These are phyloP conservation scores for Amblyornis subalaris DNA, from an alignment of 2,113 vertebrate genomes.

Conservation along the genomic window DNA sequence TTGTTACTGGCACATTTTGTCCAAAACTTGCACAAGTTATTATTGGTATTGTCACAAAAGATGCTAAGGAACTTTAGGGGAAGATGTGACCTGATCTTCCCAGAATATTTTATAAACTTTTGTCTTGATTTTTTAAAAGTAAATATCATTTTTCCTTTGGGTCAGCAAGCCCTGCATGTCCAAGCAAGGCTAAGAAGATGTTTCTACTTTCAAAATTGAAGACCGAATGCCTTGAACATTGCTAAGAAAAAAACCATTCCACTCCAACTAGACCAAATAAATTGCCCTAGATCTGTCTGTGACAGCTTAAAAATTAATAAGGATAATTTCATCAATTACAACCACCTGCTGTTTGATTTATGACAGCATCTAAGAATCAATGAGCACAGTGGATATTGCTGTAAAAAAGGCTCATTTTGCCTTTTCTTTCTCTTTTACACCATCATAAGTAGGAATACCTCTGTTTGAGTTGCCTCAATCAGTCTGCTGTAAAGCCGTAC, in stretches of 20 bases:
- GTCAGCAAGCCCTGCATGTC: background rate
- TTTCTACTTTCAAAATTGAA: constrained; percentile 38
- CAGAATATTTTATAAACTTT: background rate
- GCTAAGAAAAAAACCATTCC: background rate
- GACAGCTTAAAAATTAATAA: constrained; percentile 63
- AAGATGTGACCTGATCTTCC: constrained; percentile 44
- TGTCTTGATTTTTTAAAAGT: background rate
- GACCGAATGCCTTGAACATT: background rate
- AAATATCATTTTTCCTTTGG: constrained; percentile 50
- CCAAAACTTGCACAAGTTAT: background rate
- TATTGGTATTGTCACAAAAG: background rate
- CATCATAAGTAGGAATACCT: background rate
- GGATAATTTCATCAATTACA: constrained; percentile 54
- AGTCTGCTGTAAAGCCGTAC: background rate
- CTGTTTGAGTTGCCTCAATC: background rate
- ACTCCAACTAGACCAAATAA: background rate
- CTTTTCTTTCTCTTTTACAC: background rate
- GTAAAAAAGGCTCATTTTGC: background rate
- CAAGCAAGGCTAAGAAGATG: constrained; percentile 21
- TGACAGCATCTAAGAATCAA: background rate
- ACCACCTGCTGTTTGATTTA: constrained; percentile 51
- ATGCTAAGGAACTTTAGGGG: constrained; percentile 20
- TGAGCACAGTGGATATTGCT: background rate
- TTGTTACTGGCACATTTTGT: background rate
- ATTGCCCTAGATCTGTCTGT: constrained; percentile 22